Evolutionary conservation across 2,888 invertebrate species (phyloP), one percentile per base, ranked within the genome.

Genomic region (Caenorhabditis plicata): DNA sequence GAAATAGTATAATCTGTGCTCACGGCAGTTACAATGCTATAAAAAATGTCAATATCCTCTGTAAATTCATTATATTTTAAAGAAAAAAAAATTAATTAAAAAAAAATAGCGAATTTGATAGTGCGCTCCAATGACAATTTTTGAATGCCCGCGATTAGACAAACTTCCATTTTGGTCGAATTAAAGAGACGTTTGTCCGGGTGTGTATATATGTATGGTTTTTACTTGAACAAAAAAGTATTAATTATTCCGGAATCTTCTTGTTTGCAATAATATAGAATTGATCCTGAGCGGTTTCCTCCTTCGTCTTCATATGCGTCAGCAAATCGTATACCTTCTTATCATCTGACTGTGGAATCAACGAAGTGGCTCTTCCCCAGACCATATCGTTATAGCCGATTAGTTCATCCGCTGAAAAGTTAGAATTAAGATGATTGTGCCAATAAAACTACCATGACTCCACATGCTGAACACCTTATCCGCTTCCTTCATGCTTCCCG

Each of bases 271-370:
- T 47, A 19, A 63, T 9, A 33, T 45, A 23, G 32, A 48, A 63
- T 36, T 63, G 72, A 51, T 72, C 72, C 4, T 46, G 50, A 4
- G 51, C 61, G 5, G 74, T 73, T 25, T 52, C 33, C 42, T 70
- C 71, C 54, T 74, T 74, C 8, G 68, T 71, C 27, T 73, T 55
- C 68, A 72, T 68, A 50, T 74, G 74, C 19, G 64, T 63, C 22
- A 63, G 57, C 0, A 33, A 27, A 3, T 42, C 47, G 38, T 73
- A 74, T 7, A 57, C 45, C 25, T 55, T 44, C 27, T 54, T 51
- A 23, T 15, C 62, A 32, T 62, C 61, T 20, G 61, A 57, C 17
- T 54, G 44, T 9, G 73, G 71, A 25, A 75, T 68, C 5, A 69
- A 41, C 3, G 67, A 61, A 8, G 74, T 75, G 2, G 71, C 66